phyloP scores from a whole-genome alignment of 2,113 vertebrate genomes.

The Gasterosteus aculeatus region DNA sequence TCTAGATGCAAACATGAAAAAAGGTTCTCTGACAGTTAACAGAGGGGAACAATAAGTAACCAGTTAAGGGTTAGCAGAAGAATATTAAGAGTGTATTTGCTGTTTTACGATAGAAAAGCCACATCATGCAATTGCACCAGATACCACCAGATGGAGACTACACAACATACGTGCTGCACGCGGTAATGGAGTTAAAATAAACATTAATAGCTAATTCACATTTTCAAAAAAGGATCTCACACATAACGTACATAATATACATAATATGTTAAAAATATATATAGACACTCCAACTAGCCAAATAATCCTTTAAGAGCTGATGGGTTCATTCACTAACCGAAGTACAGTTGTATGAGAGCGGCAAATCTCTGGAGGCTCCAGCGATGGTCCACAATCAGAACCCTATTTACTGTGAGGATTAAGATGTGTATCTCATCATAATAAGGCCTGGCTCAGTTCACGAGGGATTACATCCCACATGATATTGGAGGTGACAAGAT shows the following conservation, averaged over 20 bases:
- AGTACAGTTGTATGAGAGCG: slow-evolving; percentile 35
- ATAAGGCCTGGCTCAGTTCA: slow-evolving; percentile 50
- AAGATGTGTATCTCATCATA: slow-evolving; percentile 67
- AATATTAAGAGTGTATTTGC: neutral
- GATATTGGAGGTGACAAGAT: slow-evolving; percentile 31
- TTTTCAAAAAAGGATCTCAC: slow-evolving; percentile 5
- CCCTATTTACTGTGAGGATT: slow-evolving; percentile 66
- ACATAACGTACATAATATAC: slow-evolving; percentile 11
- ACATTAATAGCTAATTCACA: slow-evolving; percentile 10
- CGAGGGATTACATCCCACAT: slow-evolving; percentile 57
- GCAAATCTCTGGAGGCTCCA: slow-evolving; percentile 35
- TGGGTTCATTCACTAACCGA: slow-evolving; percentile 41
- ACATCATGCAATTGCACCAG: neutral
- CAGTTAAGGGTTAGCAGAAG: neutral
- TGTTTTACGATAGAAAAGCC: neutral
- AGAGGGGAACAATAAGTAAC: neutral
- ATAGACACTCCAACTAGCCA: slow-evolving; percentile 6
- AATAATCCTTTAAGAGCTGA: slow-evolving; percentile 30
- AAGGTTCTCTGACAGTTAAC: neutral
- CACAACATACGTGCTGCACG: slow-evolving; percentile 15
- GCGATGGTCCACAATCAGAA: slow-evolving; percentile 58
- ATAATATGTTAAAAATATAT: too few species aligned
- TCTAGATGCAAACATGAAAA: neutral
- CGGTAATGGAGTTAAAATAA: neutral
- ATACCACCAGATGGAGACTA: slow-evolving; percentile 74